Evolutionary conservation across 2,888 invertebrate species (phyloP).

Genomic region (Strigamia maritima): DNA sequence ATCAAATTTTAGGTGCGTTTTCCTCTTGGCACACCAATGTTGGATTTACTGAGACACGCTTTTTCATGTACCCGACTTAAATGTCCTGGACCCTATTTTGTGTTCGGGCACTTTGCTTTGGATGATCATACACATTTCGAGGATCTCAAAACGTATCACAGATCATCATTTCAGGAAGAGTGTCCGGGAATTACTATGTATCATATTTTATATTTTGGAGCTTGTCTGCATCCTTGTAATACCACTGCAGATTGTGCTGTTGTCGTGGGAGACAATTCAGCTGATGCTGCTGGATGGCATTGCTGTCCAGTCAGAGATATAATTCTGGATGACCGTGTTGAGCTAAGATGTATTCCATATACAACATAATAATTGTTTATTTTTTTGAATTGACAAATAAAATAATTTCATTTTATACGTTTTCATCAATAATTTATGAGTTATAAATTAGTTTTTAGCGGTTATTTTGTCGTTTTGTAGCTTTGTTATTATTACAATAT

Average conservation of each 20-base stretch:
- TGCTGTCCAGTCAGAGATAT: constrained; percentile 8
- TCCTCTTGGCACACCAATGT: not conserved
- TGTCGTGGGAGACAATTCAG: not conserved
- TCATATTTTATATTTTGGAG: not conserved
- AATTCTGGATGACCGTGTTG: not conserved
- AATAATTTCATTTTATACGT: not conserved
- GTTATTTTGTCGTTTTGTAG: no score
- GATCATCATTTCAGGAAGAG: not conserved
- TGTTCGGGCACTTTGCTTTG: not conserved
- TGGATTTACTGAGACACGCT: not conserved
- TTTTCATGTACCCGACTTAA: not conserved
- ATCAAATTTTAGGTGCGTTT: not conserved
- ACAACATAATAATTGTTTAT: not conserved
- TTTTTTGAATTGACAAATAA: not conserved
- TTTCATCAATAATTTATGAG: not conserved
- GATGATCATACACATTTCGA: not conserved
- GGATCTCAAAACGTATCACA: not conserved
- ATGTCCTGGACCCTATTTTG: not conserved
- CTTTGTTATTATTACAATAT: no score
- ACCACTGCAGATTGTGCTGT: not conserved
- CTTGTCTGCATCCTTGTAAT: not conserved
- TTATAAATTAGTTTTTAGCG: no score
- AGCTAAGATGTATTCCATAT: not conserved
- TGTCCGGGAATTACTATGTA: not conserved
- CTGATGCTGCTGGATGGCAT: not conserved